Conservation (phyloP, 2,888 invertebrate genomes). For the Neoitamus cyanurus region DNA sequence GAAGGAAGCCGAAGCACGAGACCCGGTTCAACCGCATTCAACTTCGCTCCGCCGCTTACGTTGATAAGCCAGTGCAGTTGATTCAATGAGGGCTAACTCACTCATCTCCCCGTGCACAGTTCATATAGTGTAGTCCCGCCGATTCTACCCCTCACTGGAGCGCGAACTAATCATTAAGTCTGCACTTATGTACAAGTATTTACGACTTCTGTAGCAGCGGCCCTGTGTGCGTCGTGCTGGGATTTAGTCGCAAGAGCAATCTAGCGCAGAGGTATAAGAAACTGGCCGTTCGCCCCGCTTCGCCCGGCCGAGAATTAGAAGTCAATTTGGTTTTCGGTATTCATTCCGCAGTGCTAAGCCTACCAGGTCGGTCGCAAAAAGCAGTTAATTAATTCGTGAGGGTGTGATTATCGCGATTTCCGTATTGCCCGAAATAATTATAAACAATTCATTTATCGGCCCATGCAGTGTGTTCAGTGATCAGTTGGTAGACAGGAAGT, state of each 20-base stretch:
- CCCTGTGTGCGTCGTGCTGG: background rate
- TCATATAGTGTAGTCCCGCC: constrained; percentile 29
- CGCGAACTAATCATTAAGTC: constrained; percentile 39
- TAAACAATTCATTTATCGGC: background rate
- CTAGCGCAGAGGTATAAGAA: constrained; percentile 9
- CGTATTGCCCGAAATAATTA: background rate
- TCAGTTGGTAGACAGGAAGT: background rate
- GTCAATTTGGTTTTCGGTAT: constrained; percentile 40
- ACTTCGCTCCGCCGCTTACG: background rate
- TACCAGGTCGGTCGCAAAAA: constrained; percentile 50
- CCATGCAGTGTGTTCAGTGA: background rate
- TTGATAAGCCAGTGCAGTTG: constrained; percentile 36
- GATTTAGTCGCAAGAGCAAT: constrained; percentile 9
- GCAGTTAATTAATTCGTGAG: constrained; percentile 28
- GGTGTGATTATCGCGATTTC: constrained; percentile 5
- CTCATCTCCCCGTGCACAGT: constrained; percentile 19
- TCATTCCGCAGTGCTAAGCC: constrained; percentile 52
- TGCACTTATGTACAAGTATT: constrained; percentile 37
- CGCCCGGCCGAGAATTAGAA: constrained; percentile 31
- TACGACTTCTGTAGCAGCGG: background rate
- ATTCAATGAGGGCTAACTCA: constrained; percentile 31
- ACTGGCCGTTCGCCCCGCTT: background rate
- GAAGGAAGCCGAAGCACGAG: background rate
- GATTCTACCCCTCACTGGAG: constrained; percentile 20
- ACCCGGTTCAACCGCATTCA: background rate